Evolutionary conservation across 1,140 invertebrate genomes (phyloP).

Genomic region (Patella vulgata): DNA sequence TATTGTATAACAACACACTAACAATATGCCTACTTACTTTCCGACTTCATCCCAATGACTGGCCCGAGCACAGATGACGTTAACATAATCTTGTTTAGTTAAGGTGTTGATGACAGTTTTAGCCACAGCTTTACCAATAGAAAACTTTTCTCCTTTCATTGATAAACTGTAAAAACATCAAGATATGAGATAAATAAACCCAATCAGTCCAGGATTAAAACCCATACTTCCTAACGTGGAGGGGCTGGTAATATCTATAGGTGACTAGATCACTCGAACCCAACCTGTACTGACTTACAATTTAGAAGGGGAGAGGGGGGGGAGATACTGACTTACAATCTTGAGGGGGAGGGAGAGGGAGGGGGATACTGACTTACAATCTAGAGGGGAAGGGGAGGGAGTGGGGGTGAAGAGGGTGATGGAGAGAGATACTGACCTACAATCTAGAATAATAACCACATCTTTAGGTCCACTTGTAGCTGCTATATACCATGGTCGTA

Average conservation of each 20-base stretch:
- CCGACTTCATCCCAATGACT: conserved; percentile 67
- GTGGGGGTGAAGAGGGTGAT: no score
- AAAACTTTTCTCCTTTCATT: conserved; percentile 66
- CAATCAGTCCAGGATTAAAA: not conserved
- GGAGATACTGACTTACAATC: no score
- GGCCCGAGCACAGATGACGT: conserved; percentile 67
- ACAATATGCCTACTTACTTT: conserved; percentile 61
- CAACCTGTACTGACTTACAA: no score
- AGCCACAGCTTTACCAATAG: conserved; percentile 66
- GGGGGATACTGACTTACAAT: no score
- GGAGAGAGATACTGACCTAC: no score
- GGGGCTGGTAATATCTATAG: not conserved
- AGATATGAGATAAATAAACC: not conserved
- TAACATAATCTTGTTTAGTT: conserved; percentile 68
- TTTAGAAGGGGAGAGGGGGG: no score
- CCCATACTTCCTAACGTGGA: not conserved
- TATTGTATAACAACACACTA: no score
- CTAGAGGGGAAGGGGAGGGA: no score
- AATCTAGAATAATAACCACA: conserved; percentile 68
- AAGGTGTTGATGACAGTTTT: conserved; percentile 68
- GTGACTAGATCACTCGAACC: not conserved
- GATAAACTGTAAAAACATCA: conserved; percentile 55
- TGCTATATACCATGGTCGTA: conserved; percentile 68
- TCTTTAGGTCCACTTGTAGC: conserved; percentile 69
- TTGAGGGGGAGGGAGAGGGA: no score